phyloP scores from a whole-genome alignment of 2,113 vertebrate genomes.

The Mastomys coucha region DNA sequence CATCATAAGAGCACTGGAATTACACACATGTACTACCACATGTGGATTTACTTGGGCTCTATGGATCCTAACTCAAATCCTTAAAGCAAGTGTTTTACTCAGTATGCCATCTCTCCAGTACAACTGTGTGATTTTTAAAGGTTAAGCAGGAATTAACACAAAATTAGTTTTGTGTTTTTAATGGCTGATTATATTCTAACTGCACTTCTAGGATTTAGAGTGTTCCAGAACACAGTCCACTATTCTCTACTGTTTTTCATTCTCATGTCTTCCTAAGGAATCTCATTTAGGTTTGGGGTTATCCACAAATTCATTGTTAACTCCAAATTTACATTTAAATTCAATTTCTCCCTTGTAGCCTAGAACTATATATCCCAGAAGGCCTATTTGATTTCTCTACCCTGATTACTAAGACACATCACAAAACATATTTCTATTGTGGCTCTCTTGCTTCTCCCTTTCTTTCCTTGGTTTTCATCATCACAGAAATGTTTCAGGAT shows the following conservation, averaged over 20 bases:
- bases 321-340: slow-evolving; percentile 35
- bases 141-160: slow-evolving; percentile 12
- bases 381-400: not conserved
- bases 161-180: slow-evolving; percentile 33
- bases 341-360: not conserved
- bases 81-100: not conserved
- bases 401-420: not conserved
- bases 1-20: not conserved
- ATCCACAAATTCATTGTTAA: slow-evolving; percentile 15
- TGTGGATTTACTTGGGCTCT: not conserved
- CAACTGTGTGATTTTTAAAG: not conserved
- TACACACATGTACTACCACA: not conserved
- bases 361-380: not conserved
- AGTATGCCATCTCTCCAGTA: not conserved
- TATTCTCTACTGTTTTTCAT: not conserved
- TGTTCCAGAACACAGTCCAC: not conserved
- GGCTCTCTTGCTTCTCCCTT: not conserved
- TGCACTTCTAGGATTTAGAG: not conserved
- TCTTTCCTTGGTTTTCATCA: not conserved
- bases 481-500: not conserved
- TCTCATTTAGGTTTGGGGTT: not conserved
- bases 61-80: not conserved
- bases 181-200: not conserved
- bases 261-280: not conserved
- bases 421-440: slow-evolving; percentile 6